These are phyloP conservation scores for Esox lucius DNA, from an alignment of 2,797 vertebrate species.

Conservation along the genomic window DNA sequence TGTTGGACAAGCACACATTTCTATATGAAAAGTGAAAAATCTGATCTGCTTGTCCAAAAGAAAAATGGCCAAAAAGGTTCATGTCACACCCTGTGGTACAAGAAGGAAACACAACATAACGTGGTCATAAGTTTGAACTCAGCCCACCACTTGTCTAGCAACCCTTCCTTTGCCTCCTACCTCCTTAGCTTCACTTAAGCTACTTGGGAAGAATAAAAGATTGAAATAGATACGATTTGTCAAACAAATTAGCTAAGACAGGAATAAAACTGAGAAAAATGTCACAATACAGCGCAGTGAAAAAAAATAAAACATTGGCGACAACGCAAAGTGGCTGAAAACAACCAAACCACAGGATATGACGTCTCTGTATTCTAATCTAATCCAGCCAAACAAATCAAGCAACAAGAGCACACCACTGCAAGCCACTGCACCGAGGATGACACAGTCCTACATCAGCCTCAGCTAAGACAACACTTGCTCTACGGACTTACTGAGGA, in stretches of 20 bases:
- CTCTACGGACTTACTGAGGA: constrained; percentile 1
- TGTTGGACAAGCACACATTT: no score
- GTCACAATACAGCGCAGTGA: background rate
- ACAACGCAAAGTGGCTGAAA: background rate
- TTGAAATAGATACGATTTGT: background rate
- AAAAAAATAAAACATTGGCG: background rate
- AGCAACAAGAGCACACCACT: no score
- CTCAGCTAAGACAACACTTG: background rate
- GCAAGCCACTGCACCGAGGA: background rate
- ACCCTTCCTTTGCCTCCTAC: no score
- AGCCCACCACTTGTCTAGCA: no score
- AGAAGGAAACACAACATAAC: no score
- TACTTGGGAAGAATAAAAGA: background rate
- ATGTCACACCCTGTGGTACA: no score
- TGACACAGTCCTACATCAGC: background rate
- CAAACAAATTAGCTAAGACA: background rate
- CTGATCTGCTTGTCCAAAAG: no score
- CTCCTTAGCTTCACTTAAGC: no score
- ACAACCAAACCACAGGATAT: background rate
- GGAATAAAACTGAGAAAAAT: background rate
- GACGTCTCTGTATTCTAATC: background rate
- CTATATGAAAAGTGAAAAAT: no score
- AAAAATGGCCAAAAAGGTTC: no score
- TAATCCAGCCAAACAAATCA: no score
- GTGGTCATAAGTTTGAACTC: no score